Evolutionary conservation across 2,888 invertebrate genomes (phyloP).

Genomic region (Lomographa bimaculata): DNA sequence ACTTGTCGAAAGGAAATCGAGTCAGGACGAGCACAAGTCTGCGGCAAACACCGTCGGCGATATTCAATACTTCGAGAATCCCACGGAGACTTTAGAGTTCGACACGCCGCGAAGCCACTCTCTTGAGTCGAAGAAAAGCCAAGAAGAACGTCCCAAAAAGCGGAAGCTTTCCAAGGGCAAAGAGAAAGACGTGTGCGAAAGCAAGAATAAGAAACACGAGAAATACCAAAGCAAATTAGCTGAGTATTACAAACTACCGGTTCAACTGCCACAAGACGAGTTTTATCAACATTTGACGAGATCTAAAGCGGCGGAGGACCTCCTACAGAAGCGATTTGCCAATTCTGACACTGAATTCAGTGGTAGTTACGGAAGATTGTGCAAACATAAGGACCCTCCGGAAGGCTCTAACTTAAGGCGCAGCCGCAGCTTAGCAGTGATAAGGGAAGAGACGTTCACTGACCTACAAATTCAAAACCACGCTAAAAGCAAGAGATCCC

Average conservation of each 20-base stretch:
- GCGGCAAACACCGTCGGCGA: slow-evolving; percentile 76
- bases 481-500: slow-evolving; percentile 86
- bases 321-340: slow-evolving; percentile 70
- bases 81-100: slow-evolving; percentile 77
- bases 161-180: slow-evolving; percentile 68
- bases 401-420: slow-evolving; percentile 84
- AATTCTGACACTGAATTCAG: slow-evolving; percentile 77
- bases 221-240: slow-evolving; percentile 78
- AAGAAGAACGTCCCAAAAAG: slow-evolving; percentile 75
- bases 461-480: slow-evolving; percentile 86
- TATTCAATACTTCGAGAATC: slow-evolving; percentile 80
- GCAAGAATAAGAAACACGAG: slow-evolving; percentile 72
- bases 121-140: slow-evolving; percentile 68
- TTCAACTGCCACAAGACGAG: slow-evolving; percentile 76
- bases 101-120: slow-evolving; percentile 65
- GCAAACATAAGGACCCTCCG: slow-evolving; percentile 71
- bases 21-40: slow-evolving; percentile 77
- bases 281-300: slow-evolving; percentile 76
- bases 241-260: slow-evolving; percentile 74
- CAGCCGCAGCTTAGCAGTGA: slow-evolving; percentile 89
- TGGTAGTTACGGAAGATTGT: slow-evolving; percentile 75
- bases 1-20: slow-evolving; percentile 79
- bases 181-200: slow-evolving; percentile 63
- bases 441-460: slow-evolving; percentile 90
- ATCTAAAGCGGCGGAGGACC: slow-evolving; percentile 75